These are phyloP conservation scores for Anodontia alba DNA, from an alignment of 2,888 invertebrate genomes.

Conservation along the genomic window DNA sequence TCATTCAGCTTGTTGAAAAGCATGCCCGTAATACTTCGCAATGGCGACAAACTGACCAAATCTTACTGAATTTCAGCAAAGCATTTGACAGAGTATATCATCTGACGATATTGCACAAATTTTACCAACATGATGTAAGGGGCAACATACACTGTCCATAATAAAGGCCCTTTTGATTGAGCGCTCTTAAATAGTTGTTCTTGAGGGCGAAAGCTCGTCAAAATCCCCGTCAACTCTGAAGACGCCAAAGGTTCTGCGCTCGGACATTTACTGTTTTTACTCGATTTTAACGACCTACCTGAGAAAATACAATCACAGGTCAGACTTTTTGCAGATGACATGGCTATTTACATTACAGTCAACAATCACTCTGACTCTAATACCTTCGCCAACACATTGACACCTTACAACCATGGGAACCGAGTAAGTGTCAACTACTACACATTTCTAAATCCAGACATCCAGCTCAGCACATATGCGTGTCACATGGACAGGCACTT, in stretches of 20 bases:
- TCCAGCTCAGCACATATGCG: background rate
- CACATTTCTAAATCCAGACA: background rate
- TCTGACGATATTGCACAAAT: background rate
- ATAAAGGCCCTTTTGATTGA: background rate
- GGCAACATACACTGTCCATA: background rate
- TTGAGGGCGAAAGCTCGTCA: background rate
- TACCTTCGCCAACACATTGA: background rate
- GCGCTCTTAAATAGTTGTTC: background rate
- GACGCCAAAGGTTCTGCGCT: background rate
- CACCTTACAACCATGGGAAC: background rate
- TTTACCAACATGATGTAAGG: background rate
- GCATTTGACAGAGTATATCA: too few species aligned
- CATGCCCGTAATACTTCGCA: background rate
- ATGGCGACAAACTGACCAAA: background rate
- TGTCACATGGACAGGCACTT: conserved; percentile 23
- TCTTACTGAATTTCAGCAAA: background rate
- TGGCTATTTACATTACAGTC: background rate
- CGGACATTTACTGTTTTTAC: background rate
- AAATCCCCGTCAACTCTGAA: background rate
- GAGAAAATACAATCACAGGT: background rate
- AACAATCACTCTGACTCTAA: background rate
- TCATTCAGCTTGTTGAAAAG: background rate
- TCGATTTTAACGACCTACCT: background rate
- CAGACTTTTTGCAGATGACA: background rate
- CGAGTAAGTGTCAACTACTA: background rate